A percentile compares a stretch with the other conserved stretches of the same genome.
These are phyloP conservation scores for Biston betularia DNA, from an alignment of 2,888 invertebrate species.

Conservation along the genomic window DNA sequence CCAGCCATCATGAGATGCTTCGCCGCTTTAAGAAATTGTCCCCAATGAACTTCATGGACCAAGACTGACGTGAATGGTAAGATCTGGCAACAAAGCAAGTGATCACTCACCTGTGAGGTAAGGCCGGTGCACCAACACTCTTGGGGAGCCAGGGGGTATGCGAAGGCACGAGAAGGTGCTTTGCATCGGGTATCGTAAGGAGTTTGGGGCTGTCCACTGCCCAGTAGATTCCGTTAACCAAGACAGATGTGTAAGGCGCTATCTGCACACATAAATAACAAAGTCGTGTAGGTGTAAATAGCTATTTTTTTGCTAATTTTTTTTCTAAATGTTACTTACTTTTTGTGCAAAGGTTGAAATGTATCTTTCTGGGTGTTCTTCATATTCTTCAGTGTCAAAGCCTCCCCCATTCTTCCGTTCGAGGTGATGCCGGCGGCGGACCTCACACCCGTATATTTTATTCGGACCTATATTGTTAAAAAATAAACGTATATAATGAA, in stretches of 20 bases:
- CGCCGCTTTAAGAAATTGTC: constrained; percentile 10
- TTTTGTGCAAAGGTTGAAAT: constrained; percentile 98
- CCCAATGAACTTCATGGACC: constrained; percentile 15
- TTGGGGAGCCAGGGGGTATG: constrained; percentile 97
- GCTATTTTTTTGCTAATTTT: background rate
- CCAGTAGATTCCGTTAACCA: constrained; percentile 99
- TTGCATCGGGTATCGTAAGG: constrained; percentile 99
- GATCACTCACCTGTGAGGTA: constrained; percentile 63
- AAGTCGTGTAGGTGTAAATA: background rate
- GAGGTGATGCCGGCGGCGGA: constrained; percentile 96
- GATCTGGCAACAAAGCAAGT: constrained; percentile 18
- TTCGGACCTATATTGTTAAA: constrained; percentile 89
- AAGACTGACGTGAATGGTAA: constrained; percentile 22
- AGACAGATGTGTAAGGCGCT: constrained; percentile 98
- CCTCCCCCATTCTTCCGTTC: constrained; percentile 97
- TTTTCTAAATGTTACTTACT: constrained; percentile 66
- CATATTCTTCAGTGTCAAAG: constrained; percentile 94
- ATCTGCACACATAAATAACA: constrained; percentile 83
- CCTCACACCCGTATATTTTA: constrained; percentile 98
- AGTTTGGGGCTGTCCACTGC: constrained; percentile 98
- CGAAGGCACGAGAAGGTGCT: constrained; percentile 94
- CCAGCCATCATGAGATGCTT: constrained; percentile 4
- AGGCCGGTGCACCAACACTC: constrained; percentile 93
- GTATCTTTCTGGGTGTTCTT: constrained; percentile 96
- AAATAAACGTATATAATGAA: background rate